Evolutionary conservation across 2,113 vertebrate species (phyloP).

Genomic region (Zonotrichia leucophrys): DNA sequence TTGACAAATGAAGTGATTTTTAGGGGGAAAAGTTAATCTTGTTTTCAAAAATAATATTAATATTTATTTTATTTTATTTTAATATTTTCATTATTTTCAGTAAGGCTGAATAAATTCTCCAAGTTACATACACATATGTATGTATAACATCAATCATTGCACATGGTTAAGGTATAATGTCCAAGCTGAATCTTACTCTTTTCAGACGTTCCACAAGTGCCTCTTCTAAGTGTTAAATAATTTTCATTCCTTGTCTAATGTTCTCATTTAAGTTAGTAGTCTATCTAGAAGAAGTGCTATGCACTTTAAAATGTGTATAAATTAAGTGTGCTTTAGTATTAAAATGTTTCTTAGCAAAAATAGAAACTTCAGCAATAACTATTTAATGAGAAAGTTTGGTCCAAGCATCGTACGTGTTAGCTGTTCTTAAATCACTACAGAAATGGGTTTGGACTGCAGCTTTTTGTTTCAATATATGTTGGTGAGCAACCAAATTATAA

Average conservation of each 20-base stretch:
- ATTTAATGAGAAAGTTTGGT: conserved; percentile 31
- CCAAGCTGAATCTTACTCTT: background rate
- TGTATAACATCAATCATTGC: background rate
- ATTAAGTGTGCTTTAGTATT: background rate
- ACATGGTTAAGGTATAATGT: background rate
- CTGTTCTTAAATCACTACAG: conserved; percentile 42
- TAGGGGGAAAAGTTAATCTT: background rate
- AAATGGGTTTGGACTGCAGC: conserved; percentile 35
- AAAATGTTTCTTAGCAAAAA: conserved; percentile 2
- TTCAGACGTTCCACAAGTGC: background rate
- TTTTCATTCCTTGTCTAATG: background rate
- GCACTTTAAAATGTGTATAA: background rate
- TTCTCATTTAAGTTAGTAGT: background rate
- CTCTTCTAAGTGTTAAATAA: background rate
- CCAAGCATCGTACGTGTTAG: background rate
- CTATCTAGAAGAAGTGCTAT: background rate
- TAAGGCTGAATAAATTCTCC: background rate
- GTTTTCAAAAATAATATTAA: background rate
- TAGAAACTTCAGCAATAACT: background rate
- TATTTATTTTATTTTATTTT: background rate
- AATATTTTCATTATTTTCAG: background rate
- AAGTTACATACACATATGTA: background rate
- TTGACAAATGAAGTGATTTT: background rate
- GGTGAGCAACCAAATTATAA: conserved; percentile 57
- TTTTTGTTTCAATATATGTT: conserved; percentile 49